Percentiles rank a stretch among this genome's conserved stretches.
Evolutionary conservation across 2,797 vertebrate genomes (phyloP).

Genomic region (Cottoperca gobio): DNA sequence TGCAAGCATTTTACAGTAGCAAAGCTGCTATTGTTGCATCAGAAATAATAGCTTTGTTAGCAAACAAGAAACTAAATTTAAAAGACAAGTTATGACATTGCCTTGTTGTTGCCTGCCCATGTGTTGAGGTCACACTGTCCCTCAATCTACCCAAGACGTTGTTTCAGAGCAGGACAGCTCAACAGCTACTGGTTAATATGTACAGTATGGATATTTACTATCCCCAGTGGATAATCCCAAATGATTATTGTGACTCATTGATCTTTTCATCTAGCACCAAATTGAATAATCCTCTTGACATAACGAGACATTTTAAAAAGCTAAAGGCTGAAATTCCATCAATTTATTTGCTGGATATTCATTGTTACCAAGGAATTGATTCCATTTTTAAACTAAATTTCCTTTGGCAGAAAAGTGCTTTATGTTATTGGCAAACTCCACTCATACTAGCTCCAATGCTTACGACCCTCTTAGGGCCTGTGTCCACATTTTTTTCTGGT

Average conservation of each 20-base stretch:
- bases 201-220: neutral
- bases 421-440: neutral
- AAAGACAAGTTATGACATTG: slow-evolving; percentile 9
- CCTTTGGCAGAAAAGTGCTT: neutral
- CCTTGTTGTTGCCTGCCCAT: slow-evolving; percentile 7
- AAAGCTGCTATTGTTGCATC: slow-evolving; percentile 27
- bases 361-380: neutral
- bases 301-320: neutral
- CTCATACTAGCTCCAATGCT: neutral
- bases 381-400: neutral
- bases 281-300: neutral
- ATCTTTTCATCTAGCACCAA: neutral
- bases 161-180: neutral
- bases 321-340: neutral
- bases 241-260: neutral
- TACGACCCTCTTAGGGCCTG: no score
- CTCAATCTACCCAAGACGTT: neutral
- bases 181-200: neutral
- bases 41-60: neutral
- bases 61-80: neutral
- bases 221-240: neutral
- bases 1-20: slow-evolving; percentile 36
- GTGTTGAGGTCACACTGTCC: neutral
- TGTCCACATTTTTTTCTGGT: no score
- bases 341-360: neutral